phyloP scores from a whole-genome alignment of 2,797 vertebrate species.

The Acridotheres tristis region DNA sequence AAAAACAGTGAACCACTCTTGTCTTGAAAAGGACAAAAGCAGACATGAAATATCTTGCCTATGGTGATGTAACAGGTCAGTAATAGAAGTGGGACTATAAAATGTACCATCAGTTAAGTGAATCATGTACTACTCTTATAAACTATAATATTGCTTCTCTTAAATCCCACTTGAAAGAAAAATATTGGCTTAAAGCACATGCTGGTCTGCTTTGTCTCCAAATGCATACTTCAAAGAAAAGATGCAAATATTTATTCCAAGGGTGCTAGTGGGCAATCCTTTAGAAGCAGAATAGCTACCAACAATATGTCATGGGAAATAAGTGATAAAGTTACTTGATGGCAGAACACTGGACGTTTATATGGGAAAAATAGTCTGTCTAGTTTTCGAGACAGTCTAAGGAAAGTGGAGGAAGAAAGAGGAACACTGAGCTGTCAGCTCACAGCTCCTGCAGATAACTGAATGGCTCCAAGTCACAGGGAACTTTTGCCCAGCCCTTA shows the following conservation, averaged over 20 bases:
- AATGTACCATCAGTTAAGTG: neutral
- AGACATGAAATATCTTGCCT: neutral
- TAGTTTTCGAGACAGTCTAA: neutral
- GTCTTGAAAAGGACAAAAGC: neutral
- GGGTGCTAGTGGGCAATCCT: constrained; percentile 22
- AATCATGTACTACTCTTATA: neutral
- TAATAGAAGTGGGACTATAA: constrained; percentile 6
- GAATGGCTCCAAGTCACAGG: neutral
- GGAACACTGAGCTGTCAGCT: neutral
- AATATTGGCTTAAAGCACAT: neutral
- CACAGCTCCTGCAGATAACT: neutral
- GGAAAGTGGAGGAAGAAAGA: neutral
- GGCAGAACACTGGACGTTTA: neutral
- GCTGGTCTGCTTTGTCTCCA: constrained; percentile 44
- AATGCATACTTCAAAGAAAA: constrained; percentile 41
- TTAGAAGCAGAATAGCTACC: neutral
- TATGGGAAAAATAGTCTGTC: neutral
- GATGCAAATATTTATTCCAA: constrained; percentile 45
- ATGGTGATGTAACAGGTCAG: constrained; percentile 13
- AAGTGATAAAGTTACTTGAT: neutral
- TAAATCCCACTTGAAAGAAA: constrained; percentile 52
- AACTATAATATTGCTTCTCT: neutral
- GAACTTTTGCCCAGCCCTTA: neutral
- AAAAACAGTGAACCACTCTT: neutral
- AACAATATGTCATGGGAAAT: neutral